Conservation (phyloP, 1,140 invertebrate species). For the Drosophila insularis region DNA sequence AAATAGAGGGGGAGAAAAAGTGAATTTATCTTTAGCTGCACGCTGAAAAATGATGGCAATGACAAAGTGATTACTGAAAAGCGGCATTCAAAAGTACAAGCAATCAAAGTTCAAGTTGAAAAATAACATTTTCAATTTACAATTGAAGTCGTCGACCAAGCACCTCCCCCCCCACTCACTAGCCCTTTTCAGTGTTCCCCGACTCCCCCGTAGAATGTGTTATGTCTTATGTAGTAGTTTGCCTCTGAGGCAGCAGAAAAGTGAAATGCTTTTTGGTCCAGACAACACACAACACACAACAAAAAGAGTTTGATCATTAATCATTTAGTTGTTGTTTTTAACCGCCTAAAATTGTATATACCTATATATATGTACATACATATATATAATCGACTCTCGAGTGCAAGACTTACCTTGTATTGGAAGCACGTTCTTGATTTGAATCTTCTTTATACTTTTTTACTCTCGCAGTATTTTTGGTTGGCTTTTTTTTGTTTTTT, state of each 20-base stretch:
- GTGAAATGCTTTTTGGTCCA: conserved; percentile 51
- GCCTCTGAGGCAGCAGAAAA: conserved; percentile 39
- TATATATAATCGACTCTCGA: conserved; percentile 51
- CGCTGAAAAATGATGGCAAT: conserved; percentile 78
- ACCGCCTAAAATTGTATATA: conserved; percentile 47
- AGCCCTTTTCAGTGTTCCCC: not conserved
- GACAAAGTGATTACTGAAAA: conserved; percentile 76
- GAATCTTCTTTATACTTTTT: conserved; percentile 52
- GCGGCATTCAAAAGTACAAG: conserved; percentile 46
- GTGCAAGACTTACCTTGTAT: conserved; percentile 30
- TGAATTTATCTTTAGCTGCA: conserved; percentile 67
- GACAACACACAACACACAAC: not conserved
- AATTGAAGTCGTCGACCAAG: conserved; percentile 44
- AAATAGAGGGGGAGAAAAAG: conserved; percentile 39
- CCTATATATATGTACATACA: not conserved
- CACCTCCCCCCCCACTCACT: not conserved
- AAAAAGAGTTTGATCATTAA: conserved; percentile 70
- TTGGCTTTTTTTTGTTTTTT: conserved; percentile 9
- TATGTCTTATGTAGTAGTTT: conserved; percentile 10
- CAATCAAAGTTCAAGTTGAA: conserved; percentile 74
- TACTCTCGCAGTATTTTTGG: not conserved
- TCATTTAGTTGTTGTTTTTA: conserved; percentile 75
- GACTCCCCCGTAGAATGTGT: not conserved
- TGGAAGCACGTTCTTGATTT: conserved; percentile 75
- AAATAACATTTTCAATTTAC: conserved; percentile 62